Percentiles rank a stretch among this genome's conserved stretches.
These are phyloP conservation scores for Ctenopoma kingsleyae DNA, from an alignment of 2,797 vertebrate species.

Conservation along the genomic window DNA sequence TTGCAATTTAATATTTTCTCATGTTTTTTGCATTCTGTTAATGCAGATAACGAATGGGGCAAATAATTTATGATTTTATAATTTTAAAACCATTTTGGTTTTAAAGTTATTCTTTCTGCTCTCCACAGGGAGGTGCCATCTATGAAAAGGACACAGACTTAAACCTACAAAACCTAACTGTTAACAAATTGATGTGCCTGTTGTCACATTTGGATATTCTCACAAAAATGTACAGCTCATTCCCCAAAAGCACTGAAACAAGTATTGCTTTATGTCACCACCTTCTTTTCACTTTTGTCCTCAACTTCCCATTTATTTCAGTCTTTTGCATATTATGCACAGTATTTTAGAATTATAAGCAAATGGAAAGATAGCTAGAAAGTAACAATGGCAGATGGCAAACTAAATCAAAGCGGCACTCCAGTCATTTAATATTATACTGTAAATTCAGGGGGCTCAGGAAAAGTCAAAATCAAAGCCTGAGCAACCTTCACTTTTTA, in stretches of 20 bases:
- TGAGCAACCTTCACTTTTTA: background rate
- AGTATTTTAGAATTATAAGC: background rate
- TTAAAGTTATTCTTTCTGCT: background rate
- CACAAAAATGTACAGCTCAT: background rate
- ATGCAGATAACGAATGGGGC: conserved; percentile 5
- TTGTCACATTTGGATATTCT: background rate
- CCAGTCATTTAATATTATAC: background rate
- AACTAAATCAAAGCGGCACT: background rate
- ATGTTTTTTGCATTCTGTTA: conserved; percentile 26
- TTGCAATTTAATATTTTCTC: conserved; percentile 7
- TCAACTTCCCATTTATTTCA: background rate
- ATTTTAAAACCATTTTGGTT: no score
- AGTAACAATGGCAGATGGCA: background rate
- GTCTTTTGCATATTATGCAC: no score
- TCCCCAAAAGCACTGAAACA: background rate
- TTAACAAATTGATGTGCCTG: background rate
- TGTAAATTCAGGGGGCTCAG: background rate
- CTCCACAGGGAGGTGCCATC: conserved; percentile 43
- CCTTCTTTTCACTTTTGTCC: background rate
- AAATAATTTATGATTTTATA: no score
- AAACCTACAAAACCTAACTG: background rate
- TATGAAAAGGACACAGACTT: background rate
- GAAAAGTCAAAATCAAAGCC: background rate
- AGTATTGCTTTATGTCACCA: background rate
- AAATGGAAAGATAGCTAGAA: background rate